Evolutionary conservation across 2,113 vertebrate genomes (phyloP).

Genomic region (Austrofundulus limnaeus): DNA sequence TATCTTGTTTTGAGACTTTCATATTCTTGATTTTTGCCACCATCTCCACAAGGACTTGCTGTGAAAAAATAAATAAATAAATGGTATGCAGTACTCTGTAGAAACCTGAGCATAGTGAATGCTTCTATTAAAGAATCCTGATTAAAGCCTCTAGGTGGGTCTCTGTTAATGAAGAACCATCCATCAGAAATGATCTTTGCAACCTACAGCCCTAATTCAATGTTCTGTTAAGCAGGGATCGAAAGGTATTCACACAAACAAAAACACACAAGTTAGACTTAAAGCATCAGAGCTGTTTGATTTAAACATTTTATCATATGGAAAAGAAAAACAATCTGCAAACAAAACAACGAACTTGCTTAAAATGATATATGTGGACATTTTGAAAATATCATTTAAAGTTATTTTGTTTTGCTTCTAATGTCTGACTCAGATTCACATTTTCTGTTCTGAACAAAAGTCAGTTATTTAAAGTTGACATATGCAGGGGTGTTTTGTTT

Average conservation of each 20-base stretch:
- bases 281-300: not conserved
- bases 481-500: no score
- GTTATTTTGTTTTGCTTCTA: not conserved
- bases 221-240: not conserved
- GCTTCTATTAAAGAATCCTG: not conserved
- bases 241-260: not conserved
- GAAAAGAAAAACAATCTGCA: no score
- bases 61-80: not conserved
- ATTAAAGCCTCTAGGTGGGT: constrained; percentile 3
- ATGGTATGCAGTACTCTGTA: not conserved
- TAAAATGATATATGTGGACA: no score
- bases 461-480: no score
- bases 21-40: no score
- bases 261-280: not conserved
- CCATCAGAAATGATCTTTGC: not conserved
- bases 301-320: no score
- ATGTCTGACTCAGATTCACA: no score
- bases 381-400: not conserved
- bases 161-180: constrained; percentile 10
- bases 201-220: constrained; percentile 4
- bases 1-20: no score
- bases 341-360: no score
- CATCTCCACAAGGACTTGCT: no score
- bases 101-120: not conserved
- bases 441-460: no score